Conservation (phyloP, 1,140 invertebrate genomes). For the Hesperophylax magnus region DNA sequence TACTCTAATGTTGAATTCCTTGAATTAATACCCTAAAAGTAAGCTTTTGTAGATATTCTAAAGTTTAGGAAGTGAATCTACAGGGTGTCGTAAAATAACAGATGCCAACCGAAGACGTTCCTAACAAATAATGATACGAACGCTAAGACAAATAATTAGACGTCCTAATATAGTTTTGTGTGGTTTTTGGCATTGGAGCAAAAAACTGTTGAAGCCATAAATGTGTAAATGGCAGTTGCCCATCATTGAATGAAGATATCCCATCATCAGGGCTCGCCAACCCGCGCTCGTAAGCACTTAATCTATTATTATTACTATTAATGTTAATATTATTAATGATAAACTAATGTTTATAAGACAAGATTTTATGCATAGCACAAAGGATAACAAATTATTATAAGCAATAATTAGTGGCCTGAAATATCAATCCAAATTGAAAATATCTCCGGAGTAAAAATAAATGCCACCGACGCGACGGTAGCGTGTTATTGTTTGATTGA, state of each 20-base stretch:
- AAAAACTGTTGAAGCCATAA: slow-evolving; percentile 47
- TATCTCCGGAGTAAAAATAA: too few relatives aligned
- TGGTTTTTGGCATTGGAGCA: slow-evolving; percentile 43
- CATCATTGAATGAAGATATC: slow-evolving; percentile 55
- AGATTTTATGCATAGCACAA: too few relatives aligned
- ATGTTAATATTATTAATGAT: too few relatives aligned
- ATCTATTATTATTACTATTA: too few relatives aligned
- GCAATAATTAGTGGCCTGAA: too few relatives aligned
- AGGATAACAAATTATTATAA: too few relatives aligned
- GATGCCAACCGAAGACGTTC: slow-evolving; percentile 44
- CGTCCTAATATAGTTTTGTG: slow-evolving; percentile 39
- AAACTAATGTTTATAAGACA: too few relatives aligned
- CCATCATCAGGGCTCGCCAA: neutral
- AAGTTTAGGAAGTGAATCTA: slow-evolving; percentile 4
- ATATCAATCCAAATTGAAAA: too few relatives aligned
- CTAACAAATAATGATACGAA: slow-evolving; percentile 49
- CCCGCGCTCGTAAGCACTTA: too few relatives aligned
- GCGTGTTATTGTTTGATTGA: too few relatives aligned
- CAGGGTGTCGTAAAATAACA: slow-evolving; percentile 28
- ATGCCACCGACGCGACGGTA: too few relatives aligned
- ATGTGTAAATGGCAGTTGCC: slow-evolving; percentile 52
- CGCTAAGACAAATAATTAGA: slow-evolving; percentile 51
- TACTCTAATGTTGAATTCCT: too few relatives aligned
- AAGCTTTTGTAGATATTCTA: neutral
- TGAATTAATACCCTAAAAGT: neutral